These are phyloP conservation scores for Villa cingulata DNA, from an alignment of 2,888 invertebrate species.

Conservation along the genomic window DNA sequence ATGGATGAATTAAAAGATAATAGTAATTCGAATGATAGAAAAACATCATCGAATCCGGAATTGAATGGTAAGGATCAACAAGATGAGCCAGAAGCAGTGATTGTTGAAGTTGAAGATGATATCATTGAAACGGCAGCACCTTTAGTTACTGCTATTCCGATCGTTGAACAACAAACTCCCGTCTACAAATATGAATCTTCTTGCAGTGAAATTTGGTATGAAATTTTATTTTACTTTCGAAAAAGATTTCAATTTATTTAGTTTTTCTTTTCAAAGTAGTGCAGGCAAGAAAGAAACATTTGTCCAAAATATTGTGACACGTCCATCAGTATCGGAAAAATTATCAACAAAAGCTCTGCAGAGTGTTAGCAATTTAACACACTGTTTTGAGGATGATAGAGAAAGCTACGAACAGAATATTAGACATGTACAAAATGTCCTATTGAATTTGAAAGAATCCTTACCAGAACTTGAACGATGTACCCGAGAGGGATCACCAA, in stretches of 20 bases:
- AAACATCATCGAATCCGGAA: conserved; percentile 21
- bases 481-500: conserved; percentile 1
- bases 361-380: conserved; percentile 4
- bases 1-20: conserved; percentile 50
- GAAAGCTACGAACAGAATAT: conserved; percentile 7
- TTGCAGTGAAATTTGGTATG: conserved; percentile 42
- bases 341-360: conserved; percentile 6
- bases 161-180: conserved; percentile 53
- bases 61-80: conserved; percentile 27
- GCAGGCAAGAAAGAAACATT: conserved; percentile 1
- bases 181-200: conserved; percentile 56
- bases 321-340: neutral
- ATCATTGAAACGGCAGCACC: conserved; percentile 67
- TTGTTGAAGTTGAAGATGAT: conserved; percentile 69
- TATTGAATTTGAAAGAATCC: conserved; percentile 9
- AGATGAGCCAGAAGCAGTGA: conserved; percentile 55
- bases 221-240: conserved; percentile 8
- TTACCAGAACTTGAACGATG: conserved; percentile 10
- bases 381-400: conserved; percentile 4
- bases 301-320: neutral
- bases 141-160: conserved; percentile 47
- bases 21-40: conserved; percentile 22
- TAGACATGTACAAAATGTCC: conserved; percentile 2
- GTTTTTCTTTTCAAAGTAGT: neutral
- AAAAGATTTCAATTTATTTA: neutral